A percentile compares a stretch with the other conserved stretches of the same genome.
Conservation (phyloP, 2,797 vertebrate species). For the Rhynchotus rufescens region DNA sequence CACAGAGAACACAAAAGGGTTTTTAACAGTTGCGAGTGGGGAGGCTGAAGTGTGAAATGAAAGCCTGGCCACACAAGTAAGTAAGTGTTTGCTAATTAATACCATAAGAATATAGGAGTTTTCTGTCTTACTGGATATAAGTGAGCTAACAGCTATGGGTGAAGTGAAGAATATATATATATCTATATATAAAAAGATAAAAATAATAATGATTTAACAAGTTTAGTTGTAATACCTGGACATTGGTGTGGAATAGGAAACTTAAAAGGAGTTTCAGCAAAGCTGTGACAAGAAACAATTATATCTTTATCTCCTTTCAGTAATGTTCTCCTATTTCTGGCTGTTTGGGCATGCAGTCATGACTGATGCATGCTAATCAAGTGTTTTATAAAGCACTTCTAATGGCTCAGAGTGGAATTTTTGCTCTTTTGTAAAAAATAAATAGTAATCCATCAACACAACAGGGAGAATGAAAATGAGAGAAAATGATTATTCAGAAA, state of each 20-base stretch:
- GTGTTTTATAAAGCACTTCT: conserved; percentile 45
- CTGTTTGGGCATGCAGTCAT: not conserved
- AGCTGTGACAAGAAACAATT: not conserved
- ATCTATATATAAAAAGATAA: not conserved
- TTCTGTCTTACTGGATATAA: not conserved
- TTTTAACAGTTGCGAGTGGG: not conserved
- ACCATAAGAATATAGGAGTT: not conserved
- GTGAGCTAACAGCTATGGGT: not conserved
- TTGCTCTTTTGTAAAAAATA: conserved; percentile 38
- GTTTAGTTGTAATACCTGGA: not conserved
- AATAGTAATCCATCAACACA: not conserved
- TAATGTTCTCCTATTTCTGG: not conserved
- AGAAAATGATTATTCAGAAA: conserved; percentile 37
- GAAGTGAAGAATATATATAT: not conserved
- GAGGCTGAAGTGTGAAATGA: not conserved
- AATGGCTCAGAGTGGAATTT: conserved; percentile 43
- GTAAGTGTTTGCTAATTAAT: not conserved
- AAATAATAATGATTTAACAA: not conserved
- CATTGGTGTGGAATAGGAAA: not conserved
- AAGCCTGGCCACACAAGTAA: not conserved
- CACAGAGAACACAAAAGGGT: accelerated
- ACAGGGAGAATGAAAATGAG: not conserved
- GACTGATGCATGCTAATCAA: conserved; percentile 9
- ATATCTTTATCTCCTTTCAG: not conserved
- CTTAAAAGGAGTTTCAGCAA: not conserved